phyloP scores from a whole-genome alignment of 2,797 vertebrate genomes.

The Cirrhinus mrigala region DNA sequence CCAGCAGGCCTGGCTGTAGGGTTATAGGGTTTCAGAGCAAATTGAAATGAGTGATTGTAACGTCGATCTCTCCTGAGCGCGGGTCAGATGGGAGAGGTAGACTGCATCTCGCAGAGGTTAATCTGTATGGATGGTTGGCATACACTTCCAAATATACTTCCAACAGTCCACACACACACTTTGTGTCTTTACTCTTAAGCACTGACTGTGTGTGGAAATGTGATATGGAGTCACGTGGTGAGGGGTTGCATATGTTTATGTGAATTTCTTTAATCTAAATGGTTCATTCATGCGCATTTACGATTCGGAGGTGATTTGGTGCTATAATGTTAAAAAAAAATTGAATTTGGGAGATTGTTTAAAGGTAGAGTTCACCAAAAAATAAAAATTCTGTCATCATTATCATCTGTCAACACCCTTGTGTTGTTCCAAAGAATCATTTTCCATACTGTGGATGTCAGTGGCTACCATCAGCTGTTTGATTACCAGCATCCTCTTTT shows the following conservation, averaged over 20 bases:
- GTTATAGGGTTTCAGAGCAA: constrained; percentile 84
- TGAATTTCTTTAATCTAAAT: not conserved
- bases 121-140: constrained; percentile 79
- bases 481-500: not conserved
- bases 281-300: no score
- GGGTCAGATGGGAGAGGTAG: constrained; percentile 83
- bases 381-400: not conserved
- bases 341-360: not conserved
- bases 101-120: constrained; percentile 84
- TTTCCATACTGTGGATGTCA: not conserved
- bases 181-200: constrained; percentile 77
- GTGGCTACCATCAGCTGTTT: not conserved
- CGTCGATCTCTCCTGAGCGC: constrained; percentile 84
- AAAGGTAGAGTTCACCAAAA: not conserved
- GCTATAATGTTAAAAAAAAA: not conserved
- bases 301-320: not conserved
- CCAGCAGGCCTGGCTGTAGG: constrained; percentile 73
- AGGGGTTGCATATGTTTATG: not conserved
- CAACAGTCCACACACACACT: constrained; percentile 39
- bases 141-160: constrained; percentile 70
- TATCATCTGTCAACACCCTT: no score
- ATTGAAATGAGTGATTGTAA: constrained; percentile 88
- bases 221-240: not conserved
- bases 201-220: constrained; percentile 65
- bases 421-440: no score